Percentiles rank a stretch among this genome's conserved stretches.
These are phyloP conservation scores for Lasioglossum zephyrum DNA, from an alignment of 2,888 invertebrate genomes.

Conservation along the genomic window DNA sequence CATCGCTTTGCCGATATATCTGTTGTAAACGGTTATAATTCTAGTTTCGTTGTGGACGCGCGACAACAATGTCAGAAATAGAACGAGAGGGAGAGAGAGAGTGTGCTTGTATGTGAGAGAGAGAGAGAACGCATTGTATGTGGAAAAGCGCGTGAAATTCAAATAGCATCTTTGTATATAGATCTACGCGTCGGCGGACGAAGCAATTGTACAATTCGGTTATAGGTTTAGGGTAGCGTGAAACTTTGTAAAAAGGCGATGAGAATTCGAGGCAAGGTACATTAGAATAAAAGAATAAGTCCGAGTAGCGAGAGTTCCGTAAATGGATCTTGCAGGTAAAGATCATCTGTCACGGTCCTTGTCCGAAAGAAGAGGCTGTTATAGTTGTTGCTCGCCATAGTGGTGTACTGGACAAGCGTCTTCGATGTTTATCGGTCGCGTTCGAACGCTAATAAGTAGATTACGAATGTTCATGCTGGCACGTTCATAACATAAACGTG, in stretches of 20 bases:
- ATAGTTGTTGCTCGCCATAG: constrained; percentile 20
- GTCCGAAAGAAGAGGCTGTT: constrained; percentile 6
- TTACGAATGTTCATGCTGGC: neutral
- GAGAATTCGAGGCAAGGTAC: neutral
- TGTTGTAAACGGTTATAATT: constrained; percentile 22
- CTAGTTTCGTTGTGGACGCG: constrained; percentile 21
- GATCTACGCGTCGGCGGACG: constrained; percentile 25
- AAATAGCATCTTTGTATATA: constrained; percentile 50
- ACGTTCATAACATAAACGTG: neutral
- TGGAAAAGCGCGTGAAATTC: neutral
- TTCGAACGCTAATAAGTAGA: neutral
- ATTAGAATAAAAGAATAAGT: constrained; percentile 8
- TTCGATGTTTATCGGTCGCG: constrained; percentile 17
- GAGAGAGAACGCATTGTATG: neutral
- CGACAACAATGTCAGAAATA: constrained; percentile 32
- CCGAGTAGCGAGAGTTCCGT: neutral
- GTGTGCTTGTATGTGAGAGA: neutral
- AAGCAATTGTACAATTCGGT: constrained; percentile 47
- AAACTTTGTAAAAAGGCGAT: constrained; percentile 25
- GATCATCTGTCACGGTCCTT: neutral
- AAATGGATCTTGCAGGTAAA: neutral
- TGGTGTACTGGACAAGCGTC: neutral
- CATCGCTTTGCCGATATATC: constrained; percentile 38
- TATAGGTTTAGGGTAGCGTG: constrained; percentile 33
- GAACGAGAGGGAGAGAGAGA: neutral